Percentiles rank a stretch among this genome's conserved stretches.
These are phyloP conservation scores for Erethizon dorsatum DNA, from an alignment of 2,797 vertebrate species.

Conservation along the genomic window DNA sequence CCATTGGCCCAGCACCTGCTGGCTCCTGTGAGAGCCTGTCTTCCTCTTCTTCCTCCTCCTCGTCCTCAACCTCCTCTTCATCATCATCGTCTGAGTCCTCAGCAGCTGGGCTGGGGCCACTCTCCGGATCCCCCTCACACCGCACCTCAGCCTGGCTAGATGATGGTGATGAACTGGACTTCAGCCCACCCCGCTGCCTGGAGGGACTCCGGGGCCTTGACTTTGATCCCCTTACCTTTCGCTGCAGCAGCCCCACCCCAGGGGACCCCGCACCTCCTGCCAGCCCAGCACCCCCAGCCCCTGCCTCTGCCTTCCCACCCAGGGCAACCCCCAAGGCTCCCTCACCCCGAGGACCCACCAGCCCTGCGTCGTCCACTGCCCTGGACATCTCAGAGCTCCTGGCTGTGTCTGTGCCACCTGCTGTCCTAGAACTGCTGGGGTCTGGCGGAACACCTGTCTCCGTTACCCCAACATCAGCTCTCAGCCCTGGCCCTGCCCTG, in stretches of 20 bases:
- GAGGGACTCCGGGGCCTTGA: slow-evolving; percentile 86
- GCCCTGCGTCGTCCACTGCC: slow-evolving; percentile 83
- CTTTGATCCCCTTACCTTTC: slow-evolving; percentile 89
- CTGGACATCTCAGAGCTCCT: slow-evolving; percentile 91
- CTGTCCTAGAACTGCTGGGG: slow-evolving; percentile 91
- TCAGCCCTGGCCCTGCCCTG: slow-evolving; percentile 78
- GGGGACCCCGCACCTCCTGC: slow-evolving; percentile 86
- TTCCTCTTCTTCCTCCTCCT: slow-evolving; percentile 87
- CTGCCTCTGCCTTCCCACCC: slow-evolving; percentile 82
- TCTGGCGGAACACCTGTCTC: slow-evolving; percentile 86
- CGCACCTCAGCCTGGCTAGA: slow-evolving; percentile 88
- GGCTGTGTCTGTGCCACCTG: slow-evolving; percentile 90
- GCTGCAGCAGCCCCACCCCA: slow-evolving; percentile 88
- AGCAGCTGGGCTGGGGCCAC: slow-evolving; percentile 82
- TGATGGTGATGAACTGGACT: slow-evolving; percentile 90
- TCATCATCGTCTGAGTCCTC: slow-evolving; percentile 72
- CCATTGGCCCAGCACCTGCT: slow-evolving; percentile 87
- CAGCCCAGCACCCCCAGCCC: slow-evolving; percentile 79
- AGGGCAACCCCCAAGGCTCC: slow-evolving; percentile 71
- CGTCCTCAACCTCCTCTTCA: not conserved
- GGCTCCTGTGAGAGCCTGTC: slow-evolving; percentile 91
- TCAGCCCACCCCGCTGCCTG: slow-evolving; percentile 89
- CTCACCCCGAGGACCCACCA: slow-evolving; percentile 82
- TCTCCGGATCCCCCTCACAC: slow-evolving; percentile 80
- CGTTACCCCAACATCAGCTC: slow-evolving; percentile 73